These are phyloP conservation scores for Lineus longissimus DNA, from an alignment of 1,140 invertebrate genomes.

Conservation along the genomic window DNA sequence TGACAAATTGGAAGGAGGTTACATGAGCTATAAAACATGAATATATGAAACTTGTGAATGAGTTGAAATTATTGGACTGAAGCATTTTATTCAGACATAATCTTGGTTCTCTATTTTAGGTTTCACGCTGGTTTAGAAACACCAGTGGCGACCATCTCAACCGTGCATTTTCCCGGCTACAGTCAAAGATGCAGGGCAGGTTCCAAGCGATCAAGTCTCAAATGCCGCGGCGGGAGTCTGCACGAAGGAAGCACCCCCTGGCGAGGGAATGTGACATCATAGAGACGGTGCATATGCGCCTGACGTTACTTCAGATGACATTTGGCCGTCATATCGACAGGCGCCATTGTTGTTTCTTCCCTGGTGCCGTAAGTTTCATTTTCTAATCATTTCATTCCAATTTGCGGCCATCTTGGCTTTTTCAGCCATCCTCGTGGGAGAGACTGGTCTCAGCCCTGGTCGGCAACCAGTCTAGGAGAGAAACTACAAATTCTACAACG, in stretches of 20 bases:
- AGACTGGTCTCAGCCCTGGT: no score
- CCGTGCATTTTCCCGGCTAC: neutral
- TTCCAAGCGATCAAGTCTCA: neutral
- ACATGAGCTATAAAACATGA: no score
- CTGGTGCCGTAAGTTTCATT: neutral
- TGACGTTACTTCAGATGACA: neutral
- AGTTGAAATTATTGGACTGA: no score
- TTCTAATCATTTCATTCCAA: neutral
- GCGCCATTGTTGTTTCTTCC: constrained; percentile 2
- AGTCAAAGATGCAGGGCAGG: neutral
- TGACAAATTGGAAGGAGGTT: no score
- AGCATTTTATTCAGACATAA: no score
- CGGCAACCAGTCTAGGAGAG: no score
- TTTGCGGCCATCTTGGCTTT: neutral
- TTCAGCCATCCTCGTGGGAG: no score
- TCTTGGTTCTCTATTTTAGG: no score
- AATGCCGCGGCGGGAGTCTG: neutral
- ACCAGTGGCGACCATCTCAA: neutral
- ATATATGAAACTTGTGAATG: no score
- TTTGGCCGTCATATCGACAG: neutral
- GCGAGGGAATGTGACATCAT: neutral
- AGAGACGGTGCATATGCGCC: neutral
- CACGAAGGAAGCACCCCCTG: constrained; percentile 2
- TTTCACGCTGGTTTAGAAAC: neutral
- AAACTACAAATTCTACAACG: no score